phyloP scores from a whole-genome alignment of 2,113 vertebrate genomes.

The Dinomys branickii region DNA sequence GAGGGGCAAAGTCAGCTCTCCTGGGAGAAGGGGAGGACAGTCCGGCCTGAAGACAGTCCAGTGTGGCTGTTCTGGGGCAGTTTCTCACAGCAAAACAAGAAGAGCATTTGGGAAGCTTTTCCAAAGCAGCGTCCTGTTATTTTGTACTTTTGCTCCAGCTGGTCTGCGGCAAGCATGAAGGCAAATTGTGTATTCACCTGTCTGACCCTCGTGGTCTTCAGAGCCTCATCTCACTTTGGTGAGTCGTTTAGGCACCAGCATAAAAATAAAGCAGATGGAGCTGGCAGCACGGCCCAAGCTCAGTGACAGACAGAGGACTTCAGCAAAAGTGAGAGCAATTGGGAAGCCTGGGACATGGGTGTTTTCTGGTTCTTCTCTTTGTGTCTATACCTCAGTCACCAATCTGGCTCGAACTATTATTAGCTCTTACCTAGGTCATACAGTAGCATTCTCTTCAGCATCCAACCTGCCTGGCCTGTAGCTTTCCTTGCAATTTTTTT shows the following conservation, averaged over 20 bases:
- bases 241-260: not conserved
- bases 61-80: fast-evolving
- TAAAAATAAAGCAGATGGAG: not conserved
- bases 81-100: fast-evolving
- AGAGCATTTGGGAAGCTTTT: not conserved
- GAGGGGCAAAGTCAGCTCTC: fast-evolving
- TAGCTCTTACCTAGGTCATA: fast-evolving
- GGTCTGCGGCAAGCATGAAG: not conserved
- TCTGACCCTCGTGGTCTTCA: not conserved
- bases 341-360: fast-evolving
- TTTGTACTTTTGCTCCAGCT: not conserved
- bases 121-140: fast-evolving
- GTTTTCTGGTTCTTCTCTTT: not conserved
- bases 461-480: fast-evolving
- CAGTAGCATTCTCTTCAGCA: fast-evolving
- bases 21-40: not conserved
- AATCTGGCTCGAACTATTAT: fast-evolving
- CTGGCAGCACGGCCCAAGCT: too few relatives aligned
- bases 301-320: fast-evolving
- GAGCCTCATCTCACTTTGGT: not conserved
- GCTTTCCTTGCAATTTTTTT: fast-evolving
- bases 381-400: too few relatives aligned
- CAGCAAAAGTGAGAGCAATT: too few relatives aligned
- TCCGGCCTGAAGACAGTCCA: not conserved
- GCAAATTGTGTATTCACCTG: fast-evolving